phyloP scores from a whole-genome alignment of 2,113 vertebrate genomes.

The Tautogolabrus adspersus region DNA sequence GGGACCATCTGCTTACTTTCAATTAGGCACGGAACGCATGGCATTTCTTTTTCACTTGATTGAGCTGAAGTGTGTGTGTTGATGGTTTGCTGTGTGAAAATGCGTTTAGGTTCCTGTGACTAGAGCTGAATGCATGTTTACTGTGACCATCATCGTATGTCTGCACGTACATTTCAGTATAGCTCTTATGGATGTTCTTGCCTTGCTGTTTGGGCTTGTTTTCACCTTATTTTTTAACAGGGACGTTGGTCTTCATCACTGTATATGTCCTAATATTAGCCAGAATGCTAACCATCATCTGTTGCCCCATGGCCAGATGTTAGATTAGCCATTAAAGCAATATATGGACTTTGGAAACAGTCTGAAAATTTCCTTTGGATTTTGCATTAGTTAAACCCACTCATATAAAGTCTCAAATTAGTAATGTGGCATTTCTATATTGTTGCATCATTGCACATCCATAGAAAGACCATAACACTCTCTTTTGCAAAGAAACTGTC shows the following conservation, averaged over 20 bases:
- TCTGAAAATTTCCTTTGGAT: neutral
- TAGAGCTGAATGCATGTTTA: neutral
- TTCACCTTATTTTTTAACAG: neutral
- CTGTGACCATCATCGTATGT: constrained; percentile 5
- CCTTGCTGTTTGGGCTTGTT: neutral
- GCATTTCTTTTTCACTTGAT: constrained; percentile 51
- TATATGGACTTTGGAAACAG: neutral
- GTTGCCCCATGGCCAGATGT: constrained; percentile 5
- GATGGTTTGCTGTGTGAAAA: constrained; percentile 5
- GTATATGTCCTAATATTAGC: neutral
- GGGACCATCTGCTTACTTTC: constrained; percentile 61
- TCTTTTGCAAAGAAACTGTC: no score
- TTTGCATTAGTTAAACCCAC: neutral
- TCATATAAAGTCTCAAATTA: neutral
- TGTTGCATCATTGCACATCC: no score
- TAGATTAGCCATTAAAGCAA: constrained; percentile 17
- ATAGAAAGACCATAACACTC: no score
- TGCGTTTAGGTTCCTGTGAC: constrained; percentile 12
- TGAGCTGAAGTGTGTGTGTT: constrained; percentile 3
- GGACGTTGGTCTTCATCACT: neutral
- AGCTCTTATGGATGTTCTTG: neutral
- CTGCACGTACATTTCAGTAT: constrained; percentile 1
- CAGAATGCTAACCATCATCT: neutral
- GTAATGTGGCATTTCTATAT: neutral
- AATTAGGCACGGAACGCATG: constrained; percentile 54